A percentile compares a stretch with the other conserved stretches of the same genome.
These are phyloP conservation scores for Cephus sareptanus DNA, from an alignment of 2,888 invertebrate genomes.

Conservation along the genomic window DNA sequence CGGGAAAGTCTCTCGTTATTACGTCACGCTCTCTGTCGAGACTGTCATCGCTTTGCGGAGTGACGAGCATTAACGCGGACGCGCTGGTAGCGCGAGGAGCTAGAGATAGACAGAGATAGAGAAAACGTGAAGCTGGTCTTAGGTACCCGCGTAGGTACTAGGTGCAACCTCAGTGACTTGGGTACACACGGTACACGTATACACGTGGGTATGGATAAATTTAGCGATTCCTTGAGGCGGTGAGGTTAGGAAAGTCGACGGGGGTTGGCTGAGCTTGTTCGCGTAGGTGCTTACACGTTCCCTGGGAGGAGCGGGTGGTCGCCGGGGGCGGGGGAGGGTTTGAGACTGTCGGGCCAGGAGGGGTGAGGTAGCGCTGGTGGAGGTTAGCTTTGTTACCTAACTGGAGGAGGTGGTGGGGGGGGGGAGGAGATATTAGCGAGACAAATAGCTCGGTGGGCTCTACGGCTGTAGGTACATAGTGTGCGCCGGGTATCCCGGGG, in stretches of 20 bases:
- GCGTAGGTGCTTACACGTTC: conserved; percentile 48
- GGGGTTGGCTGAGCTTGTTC: conserved; percentile 37
- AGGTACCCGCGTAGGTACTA: background rate
- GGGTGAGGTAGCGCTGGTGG: conserved; percentile 22
- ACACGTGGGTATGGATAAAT: background rate
- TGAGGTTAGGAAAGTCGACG: conserved; percentile 17
- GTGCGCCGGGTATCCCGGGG: conserved; percentile 22
- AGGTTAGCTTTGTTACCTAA: conserved; percentile 30
- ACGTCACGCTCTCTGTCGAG: background rate
- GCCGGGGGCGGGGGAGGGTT: conserved; percentile 6
- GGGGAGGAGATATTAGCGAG: conserved; percentile 54
- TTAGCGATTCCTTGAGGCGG: background rate
- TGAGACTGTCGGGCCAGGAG: no score
- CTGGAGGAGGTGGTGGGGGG: conserved; percentile 24
- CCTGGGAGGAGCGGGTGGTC: conserved; percentile 24
- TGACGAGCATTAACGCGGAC: background rate
- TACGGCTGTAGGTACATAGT: conserved; percentile 18
- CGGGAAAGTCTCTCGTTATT: conserved; percentile 1
- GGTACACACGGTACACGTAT: background rate
- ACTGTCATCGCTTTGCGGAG: background rate
- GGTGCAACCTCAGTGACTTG: background rate
- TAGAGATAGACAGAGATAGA: background rate
- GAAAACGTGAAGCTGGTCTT: background rate
- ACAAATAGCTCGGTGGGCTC: conserved; percentile 53
- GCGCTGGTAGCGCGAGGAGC: background rate